phyloP scores from a whole-genome alignment of 2,797 vertebrate species.

The Zenarchopterus dispar region DNA sequence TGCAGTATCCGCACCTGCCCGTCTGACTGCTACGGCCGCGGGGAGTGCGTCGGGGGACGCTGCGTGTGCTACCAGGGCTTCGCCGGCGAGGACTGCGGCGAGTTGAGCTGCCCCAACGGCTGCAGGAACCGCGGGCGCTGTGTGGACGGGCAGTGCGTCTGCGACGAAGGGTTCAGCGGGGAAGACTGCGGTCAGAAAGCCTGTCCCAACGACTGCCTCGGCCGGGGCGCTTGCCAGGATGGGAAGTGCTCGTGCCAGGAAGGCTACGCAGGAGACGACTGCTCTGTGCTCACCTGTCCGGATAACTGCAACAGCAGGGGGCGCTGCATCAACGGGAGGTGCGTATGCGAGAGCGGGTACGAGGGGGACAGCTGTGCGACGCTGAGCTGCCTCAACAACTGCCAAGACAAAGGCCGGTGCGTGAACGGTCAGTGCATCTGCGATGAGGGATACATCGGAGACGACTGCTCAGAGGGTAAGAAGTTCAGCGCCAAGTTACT shows the following conservation, averaged over 20 bases:
- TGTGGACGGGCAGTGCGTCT: conserved; percentile 85
- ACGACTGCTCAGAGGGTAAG: conserved; percentile 87
- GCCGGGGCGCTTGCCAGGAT: conserved; percentile 80
- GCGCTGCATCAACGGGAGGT: conserved; percentile 85
- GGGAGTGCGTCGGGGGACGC: conserved; percentile 82
- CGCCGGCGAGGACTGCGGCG: conserved; percentile 82
- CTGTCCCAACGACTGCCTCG: conserved; percentile 86
- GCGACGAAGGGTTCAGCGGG: conserved; percentile 85
- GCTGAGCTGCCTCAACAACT: conserved; percentile 83
- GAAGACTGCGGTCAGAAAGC: conserved; percentile 85
- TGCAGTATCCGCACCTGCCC: conserved; percentile 85
- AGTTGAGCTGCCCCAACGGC: conserved; percentile 85
- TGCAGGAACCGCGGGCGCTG: conserved; percentile 86
- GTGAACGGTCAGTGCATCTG: conserved; percentile 79
- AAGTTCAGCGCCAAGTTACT: conserved; percentile 4
- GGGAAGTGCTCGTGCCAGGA: conserved; percentile 81
- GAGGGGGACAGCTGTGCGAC: conserved; percentile 83
- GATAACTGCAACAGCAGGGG: conserved; percentile 84
- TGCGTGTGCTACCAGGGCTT: conserved; percentile 85
- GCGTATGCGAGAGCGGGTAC: conserved; percentile 84
- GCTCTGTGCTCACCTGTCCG: conserved; percentile 82
- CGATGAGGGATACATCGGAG: conserved; percentile 86
- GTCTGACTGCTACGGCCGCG: conserved; percentile 82
- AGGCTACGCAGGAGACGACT: conserved; percentile 86
- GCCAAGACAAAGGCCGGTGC: conserved; percentile 78